Percentiles rank a stretch among this genome's conserved stretches.
Evolutionary conservation across 1,140 invertebrate genomes (phyloP).

Genomic region (Wiebesia pumilae): DNA sequence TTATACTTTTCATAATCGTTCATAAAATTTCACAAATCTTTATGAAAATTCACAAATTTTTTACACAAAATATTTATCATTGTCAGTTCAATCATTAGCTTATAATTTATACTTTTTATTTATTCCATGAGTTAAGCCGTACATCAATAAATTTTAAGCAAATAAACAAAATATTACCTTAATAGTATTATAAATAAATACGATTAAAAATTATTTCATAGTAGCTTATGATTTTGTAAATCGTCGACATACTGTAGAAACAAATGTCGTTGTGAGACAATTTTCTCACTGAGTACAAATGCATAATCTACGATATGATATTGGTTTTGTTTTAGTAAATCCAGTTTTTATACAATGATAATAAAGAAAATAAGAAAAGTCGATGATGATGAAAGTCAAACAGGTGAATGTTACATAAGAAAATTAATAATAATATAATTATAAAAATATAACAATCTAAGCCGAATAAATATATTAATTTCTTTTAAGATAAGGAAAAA

Average conservation of each 20-base stretch:
- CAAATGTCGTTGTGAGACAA: neutral
- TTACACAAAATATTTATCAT: neutral
- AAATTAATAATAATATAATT: slow-evolving; percentile 55
- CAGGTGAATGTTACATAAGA: slow-evolving; percentile 49
- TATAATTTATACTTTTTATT: neutral
- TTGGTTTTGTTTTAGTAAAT: neutral
- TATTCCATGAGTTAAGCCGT: neutral
- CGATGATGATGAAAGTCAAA: slow-evolving; percentile 33
- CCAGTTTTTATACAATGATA: neutral
- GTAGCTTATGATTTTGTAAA: slow-evolving; percentile 60
- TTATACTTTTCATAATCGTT: neutral
- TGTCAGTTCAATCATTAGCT: neutral
- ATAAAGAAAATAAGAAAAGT: slow-evolving; percentile 31
- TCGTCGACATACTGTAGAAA: neutral
- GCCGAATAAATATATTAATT: slow-evolving; percentile 33
- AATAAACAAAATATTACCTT: neutral
- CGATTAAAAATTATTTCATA: neutral
- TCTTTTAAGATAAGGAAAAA: slow-evolving; percentile 26
- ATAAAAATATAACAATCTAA: slow-evolving; percentile 47
- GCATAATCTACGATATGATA: neutral
- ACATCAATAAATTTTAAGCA: slow-evolving; percentile 14
- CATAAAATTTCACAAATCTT: neutral
- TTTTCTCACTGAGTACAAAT: slow-evolving; percentile 3
- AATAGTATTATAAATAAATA: neutral
- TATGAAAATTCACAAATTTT: neutral